phyloP scores from a whole-genome alignment of 2,888 invertebrate genomes.

The Eristalis pertinax region DNA sequence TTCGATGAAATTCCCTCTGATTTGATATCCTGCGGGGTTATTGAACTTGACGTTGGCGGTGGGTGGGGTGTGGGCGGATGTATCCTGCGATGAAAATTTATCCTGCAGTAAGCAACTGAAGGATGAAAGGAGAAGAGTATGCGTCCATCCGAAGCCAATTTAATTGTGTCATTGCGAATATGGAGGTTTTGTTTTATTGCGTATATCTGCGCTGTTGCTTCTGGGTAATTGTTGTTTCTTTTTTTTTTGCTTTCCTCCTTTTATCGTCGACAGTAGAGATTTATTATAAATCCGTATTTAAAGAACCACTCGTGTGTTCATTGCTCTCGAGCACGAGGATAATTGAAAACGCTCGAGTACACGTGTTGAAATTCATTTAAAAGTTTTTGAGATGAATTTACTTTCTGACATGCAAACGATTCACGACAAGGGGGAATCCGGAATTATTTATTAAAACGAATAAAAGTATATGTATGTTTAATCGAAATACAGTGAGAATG shows the following conservation, averaged over 20 bases:
- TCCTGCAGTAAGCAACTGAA: neutral
- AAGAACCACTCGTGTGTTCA: conserved; percentile 12
- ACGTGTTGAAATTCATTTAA: conserved; percentile 22
- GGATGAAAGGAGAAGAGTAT: neutral
- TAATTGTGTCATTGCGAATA: conserved; percentile 63
- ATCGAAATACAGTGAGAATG: neutral
- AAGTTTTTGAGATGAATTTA: neutral
- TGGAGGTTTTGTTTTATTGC: conserved; percentile 54
- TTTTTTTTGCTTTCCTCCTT: conserved; percentile 8
- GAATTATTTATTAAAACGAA: neutral
- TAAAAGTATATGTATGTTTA: neutral
- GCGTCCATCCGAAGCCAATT: conserved; percentile 63
- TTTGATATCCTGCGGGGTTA: conserved; percentile 15
- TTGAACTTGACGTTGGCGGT: conserved; percentile 15
- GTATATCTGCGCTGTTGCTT: neutral
- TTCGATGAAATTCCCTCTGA: conserved; percentile 15
- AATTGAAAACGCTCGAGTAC: conserved; percentile 1
- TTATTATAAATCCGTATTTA: conserved; percentile 30
- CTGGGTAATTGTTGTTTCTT: conserved; percentile 5
- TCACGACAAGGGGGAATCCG: neutral
- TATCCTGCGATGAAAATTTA: neutral
- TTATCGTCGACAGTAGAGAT: conserved; percentile 1
- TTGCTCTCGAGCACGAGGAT: conserved; percentile 15
- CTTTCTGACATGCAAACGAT: neutral
- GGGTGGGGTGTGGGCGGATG: neutral